Conservation (phyloP, 2,888 invertebrate species). For the Neoaliturus tenellus region DNA sequence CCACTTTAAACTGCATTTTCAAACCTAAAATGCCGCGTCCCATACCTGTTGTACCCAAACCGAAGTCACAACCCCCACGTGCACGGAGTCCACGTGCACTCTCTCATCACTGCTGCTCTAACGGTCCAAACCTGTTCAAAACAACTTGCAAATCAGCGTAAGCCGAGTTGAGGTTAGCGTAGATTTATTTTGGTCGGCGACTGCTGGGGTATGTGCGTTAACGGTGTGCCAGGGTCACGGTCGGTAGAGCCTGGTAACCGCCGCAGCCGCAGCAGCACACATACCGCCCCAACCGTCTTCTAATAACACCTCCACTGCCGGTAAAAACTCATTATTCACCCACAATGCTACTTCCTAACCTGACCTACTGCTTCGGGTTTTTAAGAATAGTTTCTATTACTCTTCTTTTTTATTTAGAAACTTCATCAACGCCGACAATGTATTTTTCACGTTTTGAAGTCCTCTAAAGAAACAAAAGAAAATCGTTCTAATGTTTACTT, state of each 20-base stretch:
- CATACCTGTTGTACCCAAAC: too few species aligned
- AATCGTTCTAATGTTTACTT: too few species aligned
- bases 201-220: background rate
- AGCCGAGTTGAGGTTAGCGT: background rate
- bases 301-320: background rate
- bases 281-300: background rate
- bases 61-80: too few species aligned
- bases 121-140: slow-evolving; percentile 5
- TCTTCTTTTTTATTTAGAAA: too few species aligned
- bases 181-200: background rate
- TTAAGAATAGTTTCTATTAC: too few species aligned
- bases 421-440: too few species aligned
- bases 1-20: too few species aligned
- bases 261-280: background rate
- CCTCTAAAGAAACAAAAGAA: too few species aligned
- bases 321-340: background rate
- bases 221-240: background rate
- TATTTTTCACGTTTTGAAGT: too few species aligned
- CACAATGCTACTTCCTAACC: background rate
- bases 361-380: too few species aligned
- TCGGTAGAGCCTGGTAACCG: background rate
- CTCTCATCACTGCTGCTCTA: background rate
- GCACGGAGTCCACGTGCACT: too few species aligned
- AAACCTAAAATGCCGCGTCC: too few species aligned
- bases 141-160: slow-evolving; percentile 1